Evolutionary conservation across 1,140 invertebrate genomes (phyloP).

Genomic region (Anastrepha obliqua): DNA sequence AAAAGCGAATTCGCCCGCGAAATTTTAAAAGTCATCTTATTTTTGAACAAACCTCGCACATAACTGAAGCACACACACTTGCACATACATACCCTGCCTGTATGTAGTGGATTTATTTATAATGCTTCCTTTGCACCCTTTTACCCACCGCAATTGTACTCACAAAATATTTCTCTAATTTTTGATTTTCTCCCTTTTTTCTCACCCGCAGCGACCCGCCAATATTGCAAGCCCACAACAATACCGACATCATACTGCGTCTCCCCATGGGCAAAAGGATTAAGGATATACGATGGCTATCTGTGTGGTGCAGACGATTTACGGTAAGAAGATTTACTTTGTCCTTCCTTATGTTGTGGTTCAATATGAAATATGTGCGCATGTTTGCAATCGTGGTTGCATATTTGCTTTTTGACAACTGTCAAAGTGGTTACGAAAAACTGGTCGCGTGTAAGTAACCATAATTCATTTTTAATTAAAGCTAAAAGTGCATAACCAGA

Average conservation of each 20-base stretch:
- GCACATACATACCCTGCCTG: background rate
- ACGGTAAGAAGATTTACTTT: conserved; percentile 80
- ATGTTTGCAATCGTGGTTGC: background rate
- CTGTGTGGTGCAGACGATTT: conserved; percentile 92
- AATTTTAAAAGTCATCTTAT: too few relatives aligned
- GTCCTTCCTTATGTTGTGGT: conserved; percentile 10
- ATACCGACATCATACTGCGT: conserved; percentile 87
- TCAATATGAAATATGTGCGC: background rate
- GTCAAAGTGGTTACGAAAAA: background rate
- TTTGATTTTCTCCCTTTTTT: conserved; percentile 37
- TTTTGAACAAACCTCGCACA: too few relatives aligned
- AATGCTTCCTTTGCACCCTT: background rate
- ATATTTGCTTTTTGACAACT: background rate
- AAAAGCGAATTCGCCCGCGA: too few relatives aligned
- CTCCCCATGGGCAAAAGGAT: conserved; percentile 88
- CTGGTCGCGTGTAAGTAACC: background rate
- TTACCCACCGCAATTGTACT: background rate
- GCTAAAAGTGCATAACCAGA: background rate
- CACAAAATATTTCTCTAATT: conserved; percentile 26
- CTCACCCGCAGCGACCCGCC: conserved; percentile 82
- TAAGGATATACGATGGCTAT: conserved; percentile 90
- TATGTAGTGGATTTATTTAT: background rate
- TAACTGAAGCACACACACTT: background rate
- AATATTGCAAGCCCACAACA: conserved; percentile 83
- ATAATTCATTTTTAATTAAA: conserved; percentile 40